These are phyloP conservation scores for Pardosa pseudoannulata DNA, from an alignment of 2,888 invertebrate species.

Conservation along the genomic window DNA sequence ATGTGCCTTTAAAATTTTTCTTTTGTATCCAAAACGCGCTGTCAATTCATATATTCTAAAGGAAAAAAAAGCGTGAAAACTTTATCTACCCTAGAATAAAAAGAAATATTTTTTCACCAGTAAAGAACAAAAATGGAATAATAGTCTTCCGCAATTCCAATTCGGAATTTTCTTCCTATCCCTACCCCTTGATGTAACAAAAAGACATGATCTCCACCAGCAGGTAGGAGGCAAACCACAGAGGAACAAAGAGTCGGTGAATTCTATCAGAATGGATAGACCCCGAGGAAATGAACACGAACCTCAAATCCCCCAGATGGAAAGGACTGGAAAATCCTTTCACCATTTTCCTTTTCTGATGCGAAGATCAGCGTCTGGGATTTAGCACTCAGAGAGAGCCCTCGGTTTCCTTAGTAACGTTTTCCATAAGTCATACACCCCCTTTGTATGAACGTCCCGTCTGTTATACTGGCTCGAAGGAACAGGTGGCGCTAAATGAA, in stretches of 20 bases:
- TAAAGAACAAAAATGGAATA: background rate
- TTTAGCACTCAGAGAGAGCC: background rate
- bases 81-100: background rate
- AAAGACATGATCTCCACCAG: background rate
- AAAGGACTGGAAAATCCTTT: conserved; percentile 13
- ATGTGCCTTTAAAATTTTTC: too few relatives aligned
- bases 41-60: too few relatives aligned
- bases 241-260: background rate
- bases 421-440: background rate
- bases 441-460: background rate
- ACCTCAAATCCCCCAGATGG: conserved; percentile 3
- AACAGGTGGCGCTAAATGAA: too few relatives aligned
- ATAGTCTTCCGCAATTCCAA: background rate
- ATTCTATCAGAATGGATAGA: conserved; percentile 17
- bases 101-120: background rate
- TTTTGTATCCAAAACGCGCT: too few relatives aligned
- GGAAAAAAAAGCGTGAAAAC: too few relatives aligned
- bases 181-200: background rate
- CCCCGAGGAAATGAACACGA: conserved; percentile 8
- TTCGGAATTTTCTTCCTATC: background rate
- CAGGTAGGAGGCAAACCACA: conserved; percentile 1
- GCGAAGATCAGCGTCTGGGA: background rate
- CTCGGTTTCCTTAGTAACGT: background rate
- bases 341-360: background rate
- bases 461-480: too few relatives aligned